phyloP scores from a whole-genome alignment of 2,797 vertebrate species.

The Eremophila alpestris region DNA sequence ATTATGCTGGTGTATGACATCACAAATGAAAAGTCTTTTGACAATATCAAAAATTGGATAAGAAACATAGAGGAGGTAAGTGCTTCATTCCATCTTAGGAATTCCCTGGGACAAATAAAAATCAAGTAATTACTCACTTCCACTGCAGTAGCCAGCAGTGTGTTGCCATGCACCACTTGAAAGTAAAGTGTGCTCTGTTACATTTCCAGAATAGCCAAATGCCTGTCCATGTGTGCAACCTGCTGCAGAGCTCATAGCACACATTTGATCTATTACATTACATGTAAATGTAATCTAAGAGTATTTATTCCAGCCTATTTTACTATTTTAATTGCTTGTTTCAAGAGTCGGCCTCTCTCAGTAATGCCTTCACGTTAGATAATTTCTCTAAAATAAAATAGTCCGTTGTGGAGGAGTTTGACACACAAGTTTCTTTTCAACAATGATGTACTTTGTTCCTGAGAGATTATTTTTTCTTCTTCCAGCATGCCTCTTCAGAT shows the following conservation, averaged over 20 bases:
- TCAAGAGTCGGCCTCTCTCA: background rate
- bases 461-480: background rate
- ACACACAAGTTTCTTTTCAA: background rate
- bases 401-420: background rate
- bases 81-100: background rate
- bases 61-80: slow-evolving; percentile 98
- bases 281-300: background rate
- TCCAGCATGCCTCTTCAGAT: slow-evolving; percentile 94
- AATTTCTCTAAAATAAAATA: background rate
- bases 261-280: background rate
- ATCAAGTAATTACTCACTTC: background rate
- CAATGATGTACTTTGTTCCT: background rate
- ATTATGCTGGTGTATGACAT: slow-evolving; percentile 99
- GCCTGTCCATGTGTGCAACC: background rate
- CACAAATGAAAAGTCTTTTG: slow-evolving; percentile 98
- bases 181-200: background rate
- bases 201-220: background rate
- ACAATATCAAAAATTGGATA: slow-evolving; percentile 99
- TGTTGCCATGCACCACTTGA: background rate
- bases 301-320: background rate
- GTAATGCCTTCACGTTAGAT: background rate
- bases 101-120: background rate
- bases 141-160: background rate
- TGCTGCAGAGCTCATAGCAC: background rate
- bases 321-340: background rate